These are phyloP conservation scores for Mesorhabditis spiculigera DNA, from an alignment of 2,888 invertebrate species.

Conservation along the genomic window DNA sequence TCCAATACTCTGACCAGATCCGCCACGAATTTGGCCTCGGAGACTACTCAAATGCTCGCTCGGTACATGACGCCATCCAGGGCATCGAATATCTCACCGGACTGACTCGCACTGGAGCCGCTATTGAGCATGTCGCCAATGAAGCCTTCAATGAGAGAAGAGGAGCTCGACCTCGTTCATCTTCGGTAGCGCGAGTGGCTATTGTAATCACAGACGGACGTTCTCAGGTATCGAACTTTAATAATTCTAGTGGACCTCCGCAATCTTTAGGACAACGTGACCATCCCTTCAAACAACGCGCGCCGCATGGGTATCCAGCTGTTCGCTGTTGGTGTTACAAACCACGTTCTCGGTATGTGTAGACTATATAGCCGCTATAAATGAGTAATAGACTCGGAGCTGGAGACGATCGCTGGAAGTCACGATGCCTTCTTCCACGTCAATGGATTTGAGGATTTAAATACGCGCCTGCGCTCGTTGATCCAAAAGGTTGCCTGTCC, in stretches of 20 bases:
- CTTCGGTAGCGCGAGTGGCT: slow-evolving; percentile 53
- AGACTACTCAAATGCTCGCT: slow-evolving; percentile 24
- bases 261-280: slow-evolving; percentile 49
- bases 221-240: slow-evolving; percentile 31
- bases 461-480: slow-evolving; percentile 44
- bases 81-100: slow-evolving; percentile 47
- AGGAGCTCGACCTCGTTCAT: slow-evolving; percentile 38
- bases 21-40: slow-evolving; percentile 53
- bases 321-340: slow-evolving; percentile 59
- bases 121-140: slow-evolving; percentile 51
- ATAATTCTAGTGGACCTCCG: too few relatives aligned
- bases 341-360: slow-evolving; percentile 39
- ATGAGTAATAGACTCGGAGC: slow-evolving; percentile 24
- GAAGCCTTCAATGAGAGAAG: slow-evolving; percentile 43
- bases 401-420: slow-evolving; percentile 37
- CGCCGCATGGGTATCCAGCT: slow-evolving; percentile 54
- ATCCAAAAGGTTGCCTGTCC: slow-evolving; percentile 54
- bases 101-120: slow-evolving; percentile 51
- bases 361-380: slow-evolving; percentile 14
- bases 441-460: slow-evolving; percentile 51
- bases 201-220: slow-evolving; percentile 60
- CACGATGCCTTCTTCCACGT: slow-evolving; percentile 49
- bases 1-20: slow-evolving; percentile 55
- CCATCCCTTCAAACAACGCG: slow-evolving; percentile 49
- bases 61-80: slow-evolving; percentile 31